Base-by-base conservation (phyloP, 2,888 invertebrate genomes). In the Brachypterus glaber region DNA sequence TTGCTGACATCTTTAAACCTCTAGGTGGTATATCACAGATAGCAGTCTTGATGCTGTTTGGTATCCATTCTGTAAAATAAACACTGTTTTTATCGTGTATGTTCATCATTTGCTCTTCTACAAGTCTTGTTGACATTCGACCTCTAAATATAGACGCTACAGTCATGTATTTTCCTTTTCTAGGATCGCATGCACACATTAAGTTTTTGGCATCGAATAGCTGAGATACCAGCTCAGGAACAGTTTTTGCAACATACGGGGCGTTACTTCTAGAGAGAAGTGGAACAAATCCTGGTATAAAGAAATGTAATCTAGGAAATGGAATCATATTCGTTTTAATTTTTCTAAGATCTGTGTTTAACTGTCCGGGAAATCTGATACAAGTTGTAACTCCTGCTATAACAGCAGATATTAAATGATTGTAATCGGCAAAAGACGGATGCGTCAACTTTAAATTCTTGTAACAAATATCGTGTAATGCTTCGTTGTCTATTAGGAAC, bases 151-250 rank as follows among this genome's bases (percentile, higher is more conserved):
- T 84, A 52, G 83, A 81, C 21, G 88, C 86, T 11, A 83, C 86
- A 0, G 88, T 88, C 40, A 89, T 71, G 66, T 88, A 89, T 40
- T 52, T 57, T 13, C 87, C 87, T 60, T 79, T 81, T 33, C 86
- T 69, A 3, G 88, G 87, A 69, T 89, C 87, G 59, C 86, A 87
- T 17, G 88, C 88, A 37, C 86, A 83, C 87, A 89, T 88, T 81
- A 88, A 82, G 68, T 87, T 89, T 61, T 78, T 79, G 1, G 86
- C 82, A 54, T 87, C 84, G 66, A 90, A 89, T 72, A 83, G 76
- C 69, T 82, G 82, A 48, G 76, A 74, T 2, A 87, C 86, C 31
- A 90, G 66, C 59, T 89, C 76, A 1, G 83, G 78, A 0, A 89
- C 87, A 0, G 83, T 80, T 1, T 82, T 59, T 12, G 82, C 74